phyloP scores from a whole-genome alignment of 2,797 vertebrate genomes.

The Sebastes taczanowskii region DNA sequence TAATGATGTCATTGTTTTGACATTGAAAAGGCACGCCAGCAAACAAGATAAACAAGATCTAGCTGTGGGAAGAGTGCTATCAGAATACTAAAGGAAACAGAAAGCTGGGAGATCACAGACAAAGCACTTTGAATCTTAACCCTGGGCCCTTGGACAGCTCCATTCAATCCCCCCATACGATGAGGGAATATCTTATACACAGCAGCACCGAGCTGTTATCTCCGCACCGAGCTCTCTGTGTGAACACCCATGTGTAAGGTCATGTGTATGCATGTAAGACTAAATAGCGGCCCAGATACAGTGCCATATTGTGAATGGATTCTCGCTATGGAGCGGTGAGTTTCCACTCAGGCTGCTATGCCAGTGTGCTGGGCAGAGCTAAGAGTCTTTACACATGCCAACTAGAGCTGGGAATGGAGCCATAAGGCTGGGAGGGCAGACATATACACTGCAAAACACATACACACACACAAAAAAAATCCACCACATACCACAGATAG shows the following conservation, averaged over 20 bases:
- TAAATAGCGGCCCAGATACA: constrained; percentile 55
- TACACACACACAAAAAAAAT: constrained; percentile 18
- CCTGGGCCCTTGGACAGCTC: constrained; percentile 26
- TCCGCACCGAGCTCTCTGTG: constrained; percentile 10
- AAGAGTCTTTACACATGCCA: constrained; percentile 56
- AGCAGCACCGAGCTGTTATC: constrained; percentile 13
- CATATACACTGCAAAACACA: constrained; percentile 26
- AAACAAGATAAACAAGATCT: constrained; percentile 71
- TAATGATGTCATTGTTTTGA: constrained; percentile 80
- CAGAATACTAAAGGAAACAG: constrained; percentile 57
- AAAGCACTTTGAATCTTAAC: constrained; percentile 63
- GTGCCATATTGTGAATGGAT: constrained; percentile 73
- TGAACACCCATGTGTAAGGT: constrained; percentile 15
- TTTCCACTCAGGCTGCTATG: constrained; percentile 57
- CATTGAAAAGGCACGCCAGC: constrained; percentile 67
- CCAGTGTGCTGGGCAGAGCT: constrained; percentile 45
- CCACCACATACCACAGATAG: constrained; percentile 15
- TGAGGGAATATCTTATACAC: constrained; percentile 39
- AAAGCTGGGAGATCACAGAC: constrained; percentile 50
- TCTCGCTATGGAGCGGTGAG: constrained; percentile 35
- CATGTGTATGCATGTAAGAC: constrained; percentile 19
- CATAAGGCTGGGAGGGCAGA: constrained; percentile 45
- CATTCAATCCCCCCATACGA: constrained; percentile 37
- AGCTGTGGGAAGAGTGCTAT: constrained; percentile 48
- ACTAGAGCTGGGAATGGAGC: constrained; percentile 61